Percentiles rank a stretch among this genome's conserved stretches.
phyloP scores from a whole-genome alignment of 2,797 vertebrate species.

The Sphenodon punctatus region DNA sequence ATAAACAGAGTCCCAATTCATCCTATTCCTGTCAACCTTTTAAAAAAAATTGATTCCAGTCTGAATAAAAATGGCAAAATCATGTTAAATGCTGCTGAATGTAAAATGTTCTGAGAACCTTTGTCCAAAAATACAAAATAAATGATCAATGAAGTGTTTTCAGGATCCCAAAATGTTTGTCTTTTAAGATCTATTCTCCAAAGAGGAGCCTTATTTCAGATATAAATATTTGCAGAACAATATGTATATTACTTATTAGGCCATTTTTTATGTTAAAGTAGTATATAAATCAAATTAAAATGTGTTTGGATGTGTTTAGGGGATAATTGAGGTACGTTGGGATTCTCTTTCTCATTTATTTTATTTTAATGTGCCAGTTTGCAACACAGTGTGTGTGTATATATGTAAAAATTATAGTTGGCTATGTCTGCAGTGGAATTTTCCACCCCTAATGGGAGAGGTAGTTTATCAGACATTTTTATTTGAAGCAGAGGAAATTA shows the following conservation, averaged over 20 bases:
- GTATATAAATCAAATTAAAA: conserved; percentile 71
- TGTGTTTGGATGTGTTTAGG: conserved; percentile 42
- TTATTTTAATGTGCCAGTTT: conserved; percentile 36
- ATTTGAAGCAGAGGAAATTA: conserved; percentile 13
- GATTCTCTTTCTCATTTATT: no score
- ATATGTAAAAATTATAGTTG: not conserved
- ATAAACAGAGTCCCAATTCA: no score
- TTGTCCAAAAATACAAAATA: conserved; percentile 60
- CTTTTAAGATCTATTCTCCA: conserved; percentile 70
- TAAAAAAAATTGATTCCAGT: not conserved
- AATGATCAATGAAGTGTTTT: conserved; percentile 58
- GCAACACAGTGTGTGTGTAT: not conserved
- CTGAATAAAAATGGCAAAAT: not conserved
- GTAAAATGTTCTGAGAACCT: conserved; percentile 61
- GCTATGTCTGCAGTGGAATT: conserved; percentile 17
- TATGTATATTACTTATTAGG: conserved; percentile 71
- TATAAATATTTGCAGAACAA: conserved; percentile 68
- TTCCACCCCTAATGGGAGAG: conserved; percentile 41
- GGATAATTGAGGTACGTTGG: conserved; percentile 60
- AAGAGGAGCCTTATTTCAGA: conserved; percentile 68
- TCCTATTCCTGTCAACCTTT: no score
- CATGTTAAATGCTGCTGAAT: conserved; percentile 38
- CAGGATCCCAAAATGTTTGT: conserved; percentile 61
- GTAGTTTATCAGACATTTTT: not conserved
- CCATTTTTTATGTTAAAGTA: conserved; percentile 72